phyloP scores from a whole-genome alignment of 2,797 vertebrate species.

The Malacoctenus gilli region DNA sequence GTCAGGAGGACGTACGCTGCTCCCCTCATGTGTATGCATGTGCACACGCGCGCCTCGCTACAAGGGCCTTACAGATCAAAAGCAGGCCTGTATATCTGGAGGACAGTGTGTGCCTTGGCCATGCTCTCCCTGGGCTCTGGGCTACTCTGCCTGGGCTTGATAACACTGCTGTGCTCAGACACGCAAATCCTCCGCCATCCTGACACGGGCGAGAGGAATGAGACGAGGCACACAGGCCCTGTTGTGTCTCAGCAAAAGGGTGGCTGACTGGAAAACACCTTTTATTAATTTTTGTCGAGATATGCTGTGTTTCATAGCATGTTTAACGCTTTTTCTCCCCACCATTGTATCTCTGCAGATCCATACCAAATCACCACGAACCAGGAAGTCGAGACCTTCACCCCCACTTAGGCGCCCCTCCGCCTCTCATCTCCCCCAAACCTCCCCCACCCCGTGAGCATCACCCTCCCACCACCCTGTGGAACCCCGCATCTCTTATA shows the following conservation, averaged over 20 bases:
- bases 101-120: slow-evolving; percentile 67
- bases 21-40: slow-evolving; percentile 13
- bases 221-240: slow-evolving; percentile 14
- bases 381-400: slow-evolving; percentile 83
- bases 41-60: slow-evolving; percentile 34
- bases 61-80: slow-evolving; percentile 66
- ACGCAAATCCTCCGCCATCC: slow-evolving; percentile 38
- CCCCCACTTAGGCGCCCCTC: slow-evolving; percentile 91
- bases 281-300: slow-evolving; percentile 20
- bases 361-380: slow-evolving; percentile 87
- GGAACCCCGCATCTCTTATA: slow-evolving; percentile 94
- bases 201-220: slow-evolving; percentile 41
- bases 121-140: slow-evolving; percentile 66
- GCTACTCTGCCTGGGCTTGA: slow-evolving; percentile 70
- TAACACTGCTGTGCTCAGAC: slow-evolving; percentile 61
- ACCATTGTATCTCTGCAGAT: slow-evolving; percentile 72
- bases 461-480: slow-evolving; percentile 88
- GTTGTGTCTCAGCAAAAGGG: slow-evolving; percentile 15
- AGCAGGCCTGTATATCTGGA: slow-evolving; percentile 60
- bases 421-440: slow-evolving; percentile 96
- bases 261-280: slow-evolving; percentile 17
- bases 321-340: slow-evolving; percentile 23
- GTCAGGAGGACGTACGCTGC: slow-evolving; percentile 25
- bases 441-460: slow-evolving; percentile 86
- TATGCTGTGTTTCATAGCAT: slow-evolving; percentile 7